Evolutionary conservation across 2,888 invertebrate species (phyloP).

Genomic region (Hyles lineata): DNA sequence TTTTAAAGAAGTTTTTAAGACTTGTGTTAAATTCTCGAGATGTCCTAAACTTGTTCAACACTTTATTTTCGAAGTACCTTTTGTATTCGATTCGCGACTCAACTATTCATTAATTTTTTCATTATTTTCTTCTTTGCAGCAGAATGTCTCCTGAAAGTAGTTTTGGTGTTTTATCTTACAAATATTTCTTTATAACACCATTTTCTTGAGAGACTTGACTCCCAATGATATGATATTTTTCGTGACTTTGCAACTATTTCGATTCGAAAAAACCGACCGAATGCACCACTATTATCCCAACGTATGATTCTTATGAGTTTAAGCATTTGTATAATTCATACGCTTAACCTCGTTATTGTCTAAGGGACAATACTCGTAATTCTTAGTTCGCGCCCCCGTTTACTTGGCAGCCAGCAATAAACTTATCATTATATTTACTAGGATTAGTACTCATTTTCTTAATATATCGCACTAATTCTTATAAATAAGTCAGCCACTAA

Average conservation of each 20-base stretch:
- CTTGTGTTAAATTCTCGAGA: background rate
- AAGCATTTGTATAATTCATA: background rate
- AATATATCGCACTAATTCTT: constrained; percentile 47
- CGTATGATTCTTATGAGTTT: background rate
- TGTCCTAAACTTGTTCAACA: background rate
- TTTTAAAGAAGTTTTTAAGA: constrained; percentile 4
- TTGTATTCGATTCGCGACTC: no score
- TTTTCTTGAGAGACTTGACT: no score
- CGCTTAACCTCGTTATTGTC: constrained; percentile 1
- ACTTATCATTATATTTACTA: constrained; percentile 18
- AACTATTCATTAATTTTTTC: no score
- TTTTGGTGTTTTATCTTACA: no score
- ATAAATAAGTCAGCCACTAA: constrained; percentile 73
- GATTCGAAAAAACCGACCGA: no score
- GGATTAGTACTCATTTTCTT: constrained; percentile 25
- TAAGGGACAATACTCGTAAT: constrained; percentile 12
- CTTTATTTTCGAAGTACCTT: background rate
- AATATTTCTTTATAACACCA: no score
- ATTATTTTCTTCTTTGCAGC: no score
- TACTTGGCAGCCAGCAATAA: background rate
- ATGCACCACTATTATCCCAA: background rate
- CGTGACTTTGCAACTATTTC: no score
- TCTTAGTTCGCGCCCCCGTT: constrained; percentile 7
- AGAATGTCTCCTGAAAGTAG: no score
- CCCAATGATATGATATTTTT: no score